Conservation (phyloP, 2,797 vertebrate genomes). For the Enteromius fasciolatus region DNA sequence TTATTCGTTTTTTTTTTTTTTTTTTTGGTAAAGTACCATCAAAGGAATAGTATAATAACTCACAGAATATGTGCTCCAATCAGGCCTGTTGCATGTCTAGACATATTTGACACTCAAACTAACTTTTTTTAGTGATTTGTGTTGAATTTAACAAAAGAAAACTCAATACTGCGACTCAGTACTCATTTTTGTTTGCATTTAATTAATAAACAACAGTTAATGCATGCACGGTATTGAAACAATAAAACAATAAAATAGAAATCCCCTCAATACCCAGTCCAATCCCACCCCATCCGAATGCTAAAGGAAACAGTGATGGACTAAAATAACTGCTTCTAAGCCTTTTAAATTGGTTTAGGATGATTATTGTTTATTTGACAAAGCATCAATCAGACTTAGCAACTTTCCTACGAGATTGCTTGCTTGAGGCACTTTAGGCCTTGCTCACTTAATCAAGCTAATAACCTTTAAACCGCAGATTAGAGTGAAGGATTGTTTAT, state of each 20-base stretch:
- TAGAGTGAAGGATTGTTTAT: constrained; percentile 44
- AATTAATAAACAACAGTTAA: constrained; percentile 11
- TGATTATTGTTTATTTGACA: constrained; percentile 50
- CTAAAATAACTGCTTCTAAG: constrained; percentile 34
- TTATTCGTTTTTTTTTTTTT: constrained; percentile 7
- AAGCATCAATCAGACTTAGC: constrained; percentile 49
- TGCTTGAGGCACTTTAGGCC: constrained; percentile 29
- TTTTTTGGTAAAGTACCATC: constrained; percentile 22
- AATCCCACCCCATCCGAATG: neutral
- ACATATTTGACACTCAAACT: neutral
- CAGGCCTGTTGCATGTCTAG: neutral
- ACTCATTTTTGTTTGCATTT: neutral
- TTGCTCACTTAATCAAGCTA: constrained; percentile 52
- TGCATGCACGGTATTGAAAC: constrained; percentile 3
- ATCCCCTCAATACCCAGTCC: neutral
- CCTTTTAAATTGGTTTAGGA: constrained; percentile 36
- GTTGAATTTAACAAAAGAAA: neutral
- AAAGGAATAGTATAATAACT: constrained; percentile 20
- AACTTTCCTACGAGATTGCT: constrained; percentile 45
- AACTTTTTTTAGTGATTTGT: neutral
- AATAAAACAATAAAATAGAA: constrained; percentile 23
- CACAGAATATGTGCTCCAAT: neutral
- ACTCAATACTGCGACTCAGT: neutral
- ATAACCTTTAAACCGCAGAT: constrained; percentile 50
- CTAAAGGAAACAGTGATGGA: neutral